Evolutionary conservation across 2,888 invertebrate genomes (phyloP).

Genomic region (Sphaeridia pumilis): DNA sequence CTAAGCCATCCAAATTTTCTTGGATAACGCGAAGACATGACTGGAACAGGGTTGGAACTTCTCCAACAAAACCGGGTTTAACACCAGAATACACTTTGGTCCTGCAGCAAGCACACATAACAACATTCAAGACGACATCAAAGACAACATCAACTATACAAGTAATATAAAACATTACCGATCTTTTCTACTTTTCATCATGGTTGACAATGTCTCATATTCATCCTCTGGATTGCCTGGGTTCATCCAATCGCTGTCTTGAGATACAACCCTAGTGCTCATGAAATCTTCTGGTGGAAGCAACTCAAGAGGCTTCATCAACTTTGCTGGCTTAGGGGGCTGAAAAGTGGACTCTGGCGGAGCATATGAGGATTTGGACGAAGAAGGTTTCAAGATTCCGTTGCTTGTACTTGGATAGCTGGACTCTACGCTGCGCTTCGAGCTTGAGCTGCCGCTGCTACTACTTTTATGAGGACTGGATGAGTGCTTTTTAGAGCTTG

Average conservation of each 20-base stretch:
- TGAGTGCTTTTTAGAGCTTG: neutral
- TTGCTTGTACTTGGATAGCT: neutral
- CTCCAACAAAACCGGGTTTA: slow-evolving; percentile 47
- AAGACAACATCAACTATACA: neutral
- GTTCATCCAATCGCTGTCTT: neutral
- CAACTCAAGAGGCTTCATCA: neutral
- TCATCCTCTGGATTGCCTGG: neutral
- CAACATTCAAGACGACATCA: neutral
- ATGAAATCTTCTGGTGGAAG: slow-evolving; percentile 5
- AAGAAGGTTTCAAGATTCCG: neutral
- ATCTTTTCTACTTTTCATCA: slow-evolving; percentile 64
- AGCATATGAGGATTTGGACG: slow-evolving; percentile 6
- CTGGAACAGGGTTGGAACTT: slow-evolving; percentile 66
- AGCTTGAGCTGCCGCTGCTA: too few species aligned
- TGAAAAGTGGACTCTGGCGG: slow-evolving; percentile 12
- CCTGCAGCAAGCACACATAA: slow-evolving; percentile 44
- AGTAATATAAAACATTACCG: slow-evolving; percentile 1
- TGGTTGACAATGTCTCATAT: slow-evolving; percentile 52
- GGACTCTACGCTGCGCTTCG: neutral
- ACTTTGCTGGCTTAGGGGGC: slow-evolving; percentile 8
- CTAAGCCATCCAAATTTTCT: slow-evolving; percentile 85
- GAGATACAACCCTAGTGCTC: slow-evolving; percentile 1
- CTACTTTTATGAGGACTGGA: too few species aligned
- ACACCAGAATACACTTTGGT: slow-evolving; percentile 82
- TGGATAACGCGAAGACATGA: slow-evolving; percentile 69